Percentiles rank a stretch among this genome's conserved stretches.
Evolutionary conservation across 2,797 vertebrate species (phyloP).

Genomic region (Hydrophis major): DNA sequence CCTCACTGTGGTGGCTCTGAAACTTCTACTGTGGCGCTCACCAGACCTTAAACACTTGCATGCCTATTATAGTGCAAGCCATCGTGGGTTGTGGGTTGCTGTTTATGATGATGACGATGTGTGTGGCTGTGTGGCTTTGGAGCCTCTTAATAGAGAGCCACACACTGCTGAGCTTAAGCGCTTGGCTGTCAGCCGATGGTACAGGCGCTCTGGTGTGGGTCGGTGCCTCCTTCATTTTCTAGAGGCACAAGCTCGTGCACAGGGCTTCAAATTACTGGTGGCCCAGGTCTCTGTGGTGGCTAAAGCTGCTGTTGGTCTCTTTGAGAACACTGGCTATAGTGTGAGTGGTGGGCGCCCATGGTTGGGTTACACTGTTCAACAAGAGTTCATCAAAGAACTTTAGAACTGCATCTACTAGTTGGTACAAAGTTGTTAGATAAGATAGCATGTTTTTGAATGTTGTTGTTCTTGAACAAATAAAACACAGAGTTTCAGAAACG

Average conservation of each 20-base stretch:
- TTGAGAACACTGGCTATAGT: conserved; percentile 81
- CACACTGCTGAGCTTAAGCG: conserved; percentile 71
- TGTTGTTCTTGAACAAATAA: neutral
- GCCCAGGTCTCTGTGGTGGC: conserved; percentile 80
- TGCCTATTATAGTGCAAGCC: conserved; percentile 29
- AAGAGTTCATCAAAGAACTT: conserved; percentile 85
- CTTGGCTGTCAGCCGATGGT: conserved; percentile 83
- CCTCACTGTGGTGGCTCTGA: conserved; percentile 80
- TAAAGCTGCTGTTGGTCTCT: conserved; percentile 77
- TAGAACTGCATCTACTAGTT: conserved; percentile 40
- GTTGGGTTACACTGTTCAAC: conserved; percentile 80
- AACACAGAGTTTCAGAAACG: neutral
- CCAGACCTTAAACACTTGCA: conserved; percentile 43
- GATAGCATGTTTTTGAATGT: neutral
- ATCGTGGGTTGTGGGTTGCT: conserved; percentile 80
- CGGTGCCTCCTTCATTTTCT: conserved; percentile 78
- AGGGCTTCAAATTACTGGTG: conserved; percentile 71
- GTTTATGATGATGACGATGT: conserved; percentile 79
- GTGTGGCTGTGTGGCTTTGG: conserved; percentile 79
- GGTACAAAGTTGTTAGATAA: neutral
- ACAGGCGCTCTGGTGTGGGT: conserved; percentile 82
- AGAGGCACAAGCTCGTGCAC: conserved; percentile 73
- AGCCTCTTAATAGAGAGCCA: conserved; percentile 61
- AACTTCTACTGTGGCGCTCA: conserved; percentile 82
- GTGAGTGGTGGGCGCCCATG: conserved; percentile 68